Percentiles rank a stretch among this genome's conserved stretches.
phyloP scores from a whole-genome alignment of 2,888 invertebrate genomes.

The Mycogona germanica region DNA sequence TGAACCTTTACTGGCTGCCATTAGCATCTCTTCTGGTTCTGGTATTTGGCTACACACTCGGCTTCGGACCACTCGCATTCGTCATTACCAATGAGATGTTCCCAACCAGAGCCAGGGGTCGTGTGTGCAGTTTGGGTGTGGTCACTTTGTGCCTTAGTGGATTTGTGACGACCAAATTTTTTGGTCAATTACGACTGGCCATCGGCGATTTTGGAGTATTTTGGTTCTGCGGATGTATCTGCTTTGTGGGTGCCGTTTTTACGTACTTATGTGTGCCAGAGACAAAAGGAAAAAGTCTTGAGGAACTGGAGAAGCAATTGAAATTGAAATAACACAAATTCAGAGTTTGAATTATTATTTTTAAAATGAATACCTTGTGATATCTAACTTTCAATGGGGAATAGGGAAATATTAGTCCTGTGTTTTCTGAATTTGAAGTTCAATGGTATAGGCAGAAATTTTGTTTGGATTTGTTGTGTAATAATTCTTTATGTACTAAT shows the following conservation, averaged over 20 bases:
- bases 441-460: too few species aligned
- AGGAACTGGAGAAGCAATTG: too few species aligned
- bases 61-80: slow-evolving; percentile 22
- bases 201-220: not conserved
- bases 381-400: too few species aligned
- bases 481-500: too few species aligned
- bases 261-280: not conserved
- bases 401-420: too few species aligned
- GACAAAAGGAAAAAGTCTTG: not conserved
- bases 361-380: too few species aligned
- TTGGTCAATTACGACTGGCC: not conserved
- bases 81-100: not conserved
- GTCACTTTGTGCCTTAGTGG: not conserved
- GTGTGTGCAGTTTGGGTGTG: not conserved
- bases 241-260: not conserved
- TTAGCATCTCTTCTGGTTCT: slow-evolving; percentile 26
- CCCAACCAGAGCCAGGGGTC: not conserved
- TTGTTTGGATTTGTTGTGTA: too few species aligned
- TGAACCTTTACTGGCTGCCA: slow-evolving; percentile 28
- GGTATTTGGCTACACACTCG: slow-evolving; percentile 22
- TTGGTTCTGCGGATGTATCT: not conserved
- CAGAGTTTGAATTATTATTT: too few species aligned
- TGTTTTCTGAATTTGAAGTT: too few species aligned
- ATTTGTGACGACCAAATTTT: not conserved
- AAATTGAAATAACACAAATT: too few species aligned